Percentiles rank a stretch among this genome's conserved stretches.
Conservation (phyloP, 2,113 vertebrate species). For the Noturus placidus region DNA sequence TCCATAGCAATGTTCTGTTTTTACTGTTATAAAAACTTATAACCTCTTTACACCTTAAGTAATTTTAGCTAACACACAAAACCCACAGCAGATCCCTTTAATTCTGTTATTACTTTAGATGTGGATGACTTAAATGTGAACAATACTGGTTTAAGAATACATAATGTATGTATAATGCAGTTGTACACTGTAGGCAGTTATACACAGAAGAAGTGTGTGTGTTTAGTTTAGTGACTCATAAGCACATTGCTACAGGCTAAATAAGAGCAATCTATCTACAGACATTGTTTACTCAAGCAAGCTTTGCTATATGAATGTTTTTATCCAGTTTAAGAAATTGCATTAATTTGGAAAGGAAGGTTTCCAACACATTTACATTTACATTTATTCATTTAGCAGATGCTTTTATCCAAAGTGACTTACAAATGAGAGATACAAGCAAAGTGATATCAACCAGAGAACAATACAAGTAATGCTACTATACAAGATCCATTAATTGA, state of each 20-base stretch:
- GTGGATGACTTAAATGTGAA: neutral
- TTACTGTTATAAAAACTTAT: slow-evolving; percentile 35
- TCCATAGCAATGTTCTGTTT: slow-evolving; percentile 39
- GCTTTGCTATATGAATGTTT: slow-evolving; percentile 15
- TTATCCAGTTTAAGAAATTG: neutral
- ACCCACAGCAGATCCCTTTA: neutral
- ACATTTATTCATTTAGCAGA: too few relatives aligned
- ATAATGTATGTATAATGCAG: slow-evolving; percentile 4
- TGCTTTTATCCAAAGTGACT: too few relatives aligned
- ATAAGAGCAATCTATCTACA: neutral
- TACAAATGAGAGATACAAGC: too few relatives aligned
- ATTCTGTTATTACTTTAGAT: neutral
- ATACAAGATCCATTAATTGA: too few relatives aligned
- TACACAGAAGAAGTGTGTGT: slow-evolving; percentile 1
- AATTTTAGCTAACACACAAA: neutral
- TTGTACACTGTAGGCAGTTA: neutral
- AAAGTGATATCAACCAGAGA: too few relatives aligned
- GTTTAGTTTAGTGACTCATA: neutral
- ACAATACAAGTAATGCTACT: too few relatives aligned
- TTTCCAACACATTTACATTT: too few relatives aligned
- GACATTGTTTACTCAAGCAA: neutral
- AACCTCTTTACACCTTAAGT: neutral
- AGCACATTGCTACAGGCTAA: neutral
- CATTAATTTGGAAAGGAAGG: slow-evolving; percentile 8
- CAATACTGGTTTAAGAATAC: neutral